Evolutionary conservation across 2,797 vertebrate species (phyloP), one percentile per base, ranked within the genome.

Genomic region (Orientallactaga sibirica): DNA sequence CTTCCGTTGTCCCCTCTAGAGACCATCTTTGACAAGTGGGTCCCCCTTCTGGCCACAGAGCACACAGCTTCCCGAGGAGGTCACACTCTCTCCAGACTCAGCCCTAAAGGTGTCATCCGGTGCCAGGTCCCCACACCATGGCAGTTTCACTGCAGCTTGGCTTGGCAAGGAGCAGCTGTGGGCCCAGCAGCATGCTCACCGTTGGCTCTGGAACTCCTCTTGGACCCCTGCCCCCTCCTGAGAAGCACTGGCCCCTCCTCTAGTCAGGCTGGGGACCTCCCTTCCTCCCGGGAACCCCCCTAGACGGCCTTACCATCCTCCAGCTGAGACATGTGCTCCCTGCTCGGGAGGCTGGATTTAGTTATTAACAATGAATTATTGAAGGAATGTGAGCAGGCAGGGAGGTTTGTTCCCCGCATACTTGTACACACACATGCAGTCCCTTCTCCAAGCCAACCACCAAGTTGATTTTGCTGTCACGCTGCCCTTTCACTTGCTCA

Each of bases 281-380:
- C 70, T 73, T 24, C 78, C 8, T 79, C 71, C n/a, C 29, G 68
- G 66, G 43, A 70, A 68, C 22, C 66, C 55, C 24, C 64, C 61
- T 43, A 48, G 48, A 9, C 79, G 3, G 29, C 43, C 70, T 90
- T 93, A 67, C 74, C 1, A 1, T 55, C 71, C 27, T 55, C 33
- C 64, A 79, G 77, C 94, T 91, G 80, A 89, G 48, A 37, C 37
- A 2, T 71, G n/a, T 66, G 58, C 81, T 79, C 41, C n/a, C 25
- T 12, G 83, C 67, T 81, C 91, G 70, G 43, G 78, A 76, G 82
- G 75, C 84, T 93, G 68, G 66, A 19, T 88, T 93, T 85, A 80
- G 88, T 67, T 92, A 92, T 96, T 76, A 81, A 71, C 10, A 7
- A 52, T 95, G 78, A 94, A 66, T 96, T 94, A 82, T 80, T 93